These are phyloP conservation scores for Drosophila ananassae DNA, from an alignment of 1,140 invertebrate genomes.

Conservation along the genomic window DNA sequence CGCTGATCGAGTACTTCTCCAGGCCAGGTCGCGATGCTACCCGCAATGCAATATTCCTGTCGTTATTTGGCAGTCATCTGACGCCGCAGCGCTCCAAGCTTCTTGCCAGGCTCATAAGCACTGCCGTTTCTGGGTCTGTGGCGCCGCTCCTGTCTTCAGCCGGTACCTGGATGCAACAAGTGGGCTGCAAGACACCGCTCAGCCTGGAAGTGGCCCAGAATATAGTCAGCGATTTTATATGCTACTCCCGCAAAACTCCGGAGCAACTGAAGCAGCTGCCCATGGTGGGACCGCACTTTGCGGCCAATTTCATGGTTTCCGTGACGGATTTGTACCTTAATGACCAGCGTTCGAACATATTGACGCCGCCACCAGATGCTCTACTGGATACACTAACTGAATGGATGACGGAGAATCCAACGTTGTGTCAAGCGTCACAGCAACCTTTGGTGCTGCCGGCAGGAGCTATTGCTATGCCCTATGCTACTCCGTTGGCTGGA, in stretches of 20 bases:
- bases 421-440: conserved; percentile 89
- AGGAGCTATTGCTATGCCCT: conserved; percentile 92
- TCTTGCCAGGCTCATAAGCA: conserved; percentile 91
- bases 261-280: conserved; percentile 88
- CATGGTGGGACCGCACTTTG: conserved; percentile 88
- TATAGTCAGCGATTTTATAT: conserved; percentile 92
- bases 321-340: conserved; percentile 90
- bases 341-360: conserved; percentile 68
- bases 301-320: conserved; percentile 91
- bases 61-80: conserved; percentile 89
- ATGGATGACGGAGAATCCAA: conserved; percentile 88
- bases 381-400: conserved; percentile 87
- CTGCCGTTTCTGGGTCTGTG: conserved; percentile 90
- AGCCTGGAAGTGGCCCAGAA: conserved; percentile 89
- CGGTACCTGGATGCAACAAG: conserved; percentile 93
- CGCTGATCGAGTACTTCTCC: conserved; percentile 90
- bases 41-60: conserved; percentile 92
- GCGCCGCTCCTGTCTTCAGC: conserved; percentile 89
- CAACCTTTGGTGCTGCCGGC: conserved; percentile 89
- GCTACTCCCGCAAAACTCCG: conserved; percentile 88
- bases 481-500: conserved; percentile 91
- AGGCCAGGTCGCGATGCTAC: conserved; percentile 88
- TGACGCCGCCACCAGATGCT: conserved; percentile 86
- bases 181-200: conserved; percentile 90
- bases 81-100: conserved; percentile 88